Conservation (phyloP, 1,140 invertebrate species). For the Drosophila orosa region DNA sequence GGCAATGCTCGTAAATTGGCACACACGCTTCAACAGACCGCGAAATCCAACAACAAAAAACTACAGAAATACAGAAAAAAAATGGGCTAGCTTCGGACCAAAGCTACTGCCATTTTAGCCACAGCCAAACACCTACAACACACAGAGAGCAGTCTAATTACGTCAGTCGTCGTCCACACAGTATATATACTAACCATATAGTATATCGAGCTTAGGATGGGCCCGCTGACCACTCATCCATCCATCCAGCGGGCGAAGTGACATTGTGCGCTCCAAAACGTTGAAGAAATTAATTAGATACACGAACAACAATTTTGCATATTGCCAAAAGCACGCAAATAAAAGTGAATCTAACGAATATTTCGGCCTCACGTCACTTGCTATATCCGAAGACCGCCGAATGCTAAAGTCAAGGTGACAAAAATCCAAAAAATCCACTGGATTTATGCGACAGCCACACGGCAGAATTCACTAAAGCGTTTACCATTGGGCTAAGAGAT, state of each 20-base stretch:
- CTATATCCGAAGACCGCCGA: slow-evolving; percentile 25
- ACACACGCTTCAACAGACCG: slow-evolving; percentile 78
- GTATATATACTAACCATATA: slow-evolving; percentile 12
- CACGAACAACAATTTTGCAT: slow-evolving; percentile 59
- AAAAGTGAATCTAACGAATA: slow-evolving; percentile 37
- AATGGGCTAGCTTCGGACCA: slow-evolving; percentile 63
- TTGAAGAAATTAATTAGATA: slow-evolving; percentile 68
- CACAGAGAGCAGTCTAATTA: slow-evolving; percentile 58
- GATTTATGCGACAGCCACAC: slow-evolving; percentile 65
- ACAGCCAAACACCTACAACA: slow-evolving; percentile 54
- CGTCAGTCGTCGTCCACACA: slow-evolving; percentile 58
- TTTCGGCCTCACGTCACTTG: slow-evolving; percentile 43
- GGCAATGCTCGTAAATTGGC: slow-evolving; percentile 75
- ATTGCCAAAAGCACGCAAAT: slow-evolving; percentile 61
- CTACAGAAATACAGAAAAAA: slow-evolving; percentile 25
- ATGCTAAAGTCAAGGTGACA: slow-evolving; percentile 60
- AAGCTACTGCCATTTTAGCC: slow-evolving; percentile 38
- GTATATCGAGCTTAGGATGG: slow-evolving; percentile 36
- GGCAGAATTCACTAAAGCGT: slow-evolving; percentile 36
- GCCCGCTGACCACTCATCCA: slow-evolving; percentile 52
- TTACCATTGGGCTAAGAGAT: slow-evolving; percentile 18
- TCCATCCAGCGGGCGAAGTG: slow-evolving; percentile 28
- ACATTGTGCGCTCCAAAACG: slow-evolving; percentile 54
- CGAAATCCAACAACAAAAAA: slow-evolving; percentile 45
- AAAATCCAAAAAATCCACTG: slow-evolving; percentile 8